A percentile compares a stretch with the other conserved stretches of the same genome.
phyloP scores from a whole-genome alignment of 2,797 vertebrate species.

The Nasua narica region DNA sequence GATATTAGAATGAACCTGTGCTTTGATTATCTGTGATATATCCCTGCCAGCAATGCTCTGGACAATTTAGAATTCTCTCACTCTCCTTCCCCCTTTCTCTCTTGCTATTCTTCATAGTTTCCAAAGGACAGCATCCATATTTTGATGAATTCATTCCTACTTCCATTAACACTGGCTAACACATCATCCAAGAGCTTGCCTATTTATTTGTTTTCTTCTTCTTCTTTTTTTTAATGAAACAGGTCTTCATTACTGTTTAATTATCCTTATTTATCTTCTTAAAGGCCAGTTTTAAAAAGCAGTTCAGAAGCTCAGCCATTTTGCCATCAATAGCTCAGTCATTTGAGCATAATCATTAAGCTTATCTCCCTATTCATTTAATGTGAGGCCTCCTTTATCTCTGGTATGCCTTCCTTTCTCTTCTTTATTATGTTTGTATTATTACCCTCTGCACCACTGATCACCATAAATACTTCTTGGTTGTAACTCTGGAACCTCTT shows the following conservation, averaged over 20 bases:
- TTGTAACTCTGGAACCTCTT: conserved; percentile 44
- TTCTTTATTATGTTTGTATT: conserved; percentile 61
- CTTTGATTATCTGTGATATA: not conserved
- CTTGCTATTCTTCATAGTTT: not conserved
- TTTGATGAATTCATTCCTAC: conserved; percentile 40
- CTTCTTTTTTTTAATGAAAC: conserved; percentile 56
- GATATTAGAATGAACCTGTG: not conserved
- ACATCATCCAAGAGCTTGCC: conserved; percentile 29
- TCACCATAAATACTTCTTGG: conserved; percentile 63
- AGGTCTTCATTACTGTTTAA: conserved; percentile 65
- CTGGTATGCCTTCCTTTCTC: conserved; percentile 45
- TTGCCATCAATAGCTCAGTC: conserved; percentile 64
- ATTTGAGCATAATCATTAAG: conserved; percentile 59
- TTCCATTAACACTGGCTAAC: conserved; percentile 40
- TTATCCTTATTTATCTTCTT: conserved; percentile 75
- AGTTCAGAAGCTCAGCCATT: conserved; percentile 57
- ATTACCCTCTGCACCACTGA: conserved; percentile 56
- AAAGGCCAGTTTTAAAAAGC: conserved; percentile 70
- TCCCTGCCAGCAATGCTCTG: not conserved
- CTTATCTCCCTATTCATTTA: conserved; percentile 52
- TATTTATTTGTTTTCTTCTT: conserved; percentile 55
- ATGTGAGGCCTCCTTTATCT: conserved; percentile 38
- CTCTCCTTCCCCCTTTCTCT: not conserved
- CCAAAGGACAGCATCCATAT: not conserved
- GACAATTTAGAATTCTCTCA: not conserved